Base-by-base conservation (phyloP, 2,797 vertebrate species). In the Sebastes aleutianus region DNA sequence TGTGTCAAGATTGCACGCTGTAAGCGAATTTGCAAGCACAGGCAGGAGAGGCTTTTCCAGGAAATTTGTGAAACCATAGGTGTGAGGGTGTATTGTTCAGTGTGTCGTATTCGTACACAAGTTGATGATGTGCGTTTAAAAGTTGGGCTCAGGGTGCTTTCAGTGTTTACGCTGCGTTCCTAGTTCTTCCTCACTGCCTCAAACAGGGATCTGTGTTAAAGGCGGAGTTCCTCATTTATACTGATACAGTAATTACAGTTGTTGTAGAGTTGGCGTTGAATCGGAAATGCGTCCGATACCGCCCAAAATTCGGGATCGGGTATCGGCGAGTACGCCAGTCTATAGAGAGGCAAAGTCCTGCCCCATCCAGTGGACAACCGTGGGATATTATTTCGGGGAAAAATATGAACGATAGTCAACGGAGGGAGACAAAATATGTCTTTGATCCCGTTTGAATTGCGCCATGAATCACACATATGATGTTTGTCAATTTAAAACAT, bases 1-100 rank as follows among this genome's bases (percentile, higher is more conserved):
- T 83, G 83, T 89, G 84, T 84, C 70, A 82, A 79, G 82, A 89
- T 86, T 84, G 85, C 71, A 59, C 56, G 69, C 71, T 78, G 84
- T 89, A 86, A 91, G 88, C 59, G 3, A 85, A 85, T 91, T 82
- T 82, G 59, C 80, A 57, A 78, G 80, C 71, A 13, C 64, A 61
- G 31, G 79, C 77, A 80, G 2, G 50, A 69, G 76, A 56, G 32
- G 58, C 74, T 87, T 86, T 86, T 83, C 75, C 72, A 64, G 74
- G 85, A 85, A 85, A 87, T 83, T 22, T 88, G 82, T 64, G 56
- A 78, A 82, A 79, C 50, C 78, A 47, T 76, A 80, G 43, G 70
- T 78, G 80, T 74, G 77, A 85, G 64, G 84, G 54, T 62, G 29
- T 79, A 36, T 82, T 84, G 66, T 84, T 83, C 54, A 39, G 32